These are phyloP conservation scores for Raphicerus campestris DNA, from an alignment of 2,113 vertebrate species.

Conservation along the genomic window DNA sequence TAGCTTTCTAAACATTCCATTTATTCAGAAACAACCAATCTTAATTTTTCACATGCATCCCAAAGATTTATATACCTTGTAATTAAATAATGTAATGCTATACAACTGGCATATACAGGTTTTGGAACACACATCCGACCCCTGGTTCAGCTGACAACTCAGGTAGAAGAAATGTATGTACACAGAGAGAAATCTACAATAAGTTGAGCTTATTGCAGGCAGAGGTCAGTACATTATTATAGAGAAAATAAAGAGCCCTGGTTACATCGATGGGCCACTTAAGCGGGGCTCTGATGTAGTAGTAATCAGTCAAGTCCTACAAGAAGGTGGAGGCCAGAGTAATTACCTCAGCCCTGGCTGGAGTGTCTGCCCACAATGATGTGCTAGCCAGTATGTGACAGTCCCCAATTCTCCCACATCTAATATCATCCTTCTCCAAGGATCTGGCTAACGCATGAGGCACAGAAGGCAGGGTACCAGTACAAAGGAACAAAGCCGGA, in stretches of 20 bases:
- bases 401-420: background rate
- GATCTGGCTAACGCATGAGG: background rate
- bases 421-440: background rate
- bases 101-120: background rate
- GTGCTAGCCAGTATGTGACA: background rate
- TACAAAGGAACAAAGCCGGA: slow-evolving; percentile 13
- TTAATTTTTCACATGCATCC: background rate
- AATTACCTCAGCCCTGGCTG: background rate
- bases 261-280: rapidly evolving
- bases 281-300: background rate
- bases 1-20: background rate
- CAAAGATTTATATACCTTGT: background rate
- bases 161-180: background rate
- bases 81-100: background rate
- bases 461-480: background rate
- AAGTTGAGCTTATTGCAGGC: background rate
- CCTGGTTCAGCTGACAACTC: background rate
- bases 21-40: background rate
- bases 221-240: rapidly evolving
- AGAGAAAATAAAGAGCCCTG: background rate
- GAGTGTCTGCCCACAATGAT: background rate
- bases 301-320: background rate
- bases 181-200: background rate
- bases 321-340: background rate
- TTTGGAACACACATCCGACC: background rate